Evolutionary conservation across 2,888 invertebrate species (phyloP).

Genomic region (Alitta virens): DNA sequence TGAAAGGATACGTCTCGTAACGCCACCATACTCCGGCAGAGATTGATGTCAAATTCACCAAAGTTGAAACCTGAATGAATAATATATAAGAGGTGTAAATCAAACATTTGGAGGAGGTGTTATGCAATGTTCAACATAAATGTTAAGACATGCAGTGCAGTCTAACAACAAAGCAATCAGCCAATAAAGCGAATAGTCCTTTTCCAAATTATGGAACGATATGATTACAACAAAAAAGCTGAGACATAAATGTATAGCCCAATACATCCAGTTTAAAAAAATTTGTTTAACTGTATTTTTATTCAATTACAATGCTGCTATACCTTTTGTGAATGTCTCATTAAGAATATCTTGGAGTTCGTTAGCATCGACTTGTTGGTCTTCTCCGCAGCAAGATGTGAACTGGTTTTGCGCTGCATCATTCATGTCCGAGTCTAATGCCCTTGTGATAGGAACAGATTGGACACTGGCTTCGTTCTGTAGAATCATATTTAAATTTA

Average conservation of each 20-base stretch:
- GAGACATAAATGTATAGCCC: no score
- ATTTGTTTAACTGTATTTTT: no score
- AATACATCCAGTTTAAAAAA: no score
- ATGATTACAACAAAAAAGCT: no score
- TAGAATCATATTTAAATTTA: neutral
- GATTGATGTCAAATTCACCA: conserved; percentile 24
- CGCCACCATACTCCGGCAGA: conserved; percentile 24
- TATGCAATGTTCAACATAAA: no score
- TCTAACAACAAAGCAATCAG: no score
- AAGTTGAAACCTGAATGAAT: conserved; percentile 23
- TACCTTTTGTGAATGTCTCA: conserved; percentile 25
- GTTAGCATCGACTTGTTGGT: conserved; percentile 27
- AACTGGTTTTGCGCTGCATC: conserved; percentile 17
- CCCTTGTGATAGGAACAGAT: neutral
- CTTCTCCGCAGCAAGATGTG: conserved; percentile 13
- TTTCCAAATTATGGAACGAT: no score
- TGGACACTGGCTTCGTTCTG: conserved; percentile 12
- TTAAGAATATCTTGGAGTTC: conserved; percentile 27
- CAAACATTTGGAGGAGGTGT: no score
- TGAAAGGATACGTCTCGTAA: conserved; percentile 24
- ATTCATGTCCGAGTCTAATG: neutral
- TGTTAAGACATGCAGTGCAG: no score
- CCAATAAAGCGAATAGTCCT: no score
- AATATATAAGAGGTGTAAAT: no score
- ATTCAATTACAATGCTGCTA: neutral